Conservation (phyloP, 1,140 invertebrate genomes). For the Cephus cinctus region DNA sequence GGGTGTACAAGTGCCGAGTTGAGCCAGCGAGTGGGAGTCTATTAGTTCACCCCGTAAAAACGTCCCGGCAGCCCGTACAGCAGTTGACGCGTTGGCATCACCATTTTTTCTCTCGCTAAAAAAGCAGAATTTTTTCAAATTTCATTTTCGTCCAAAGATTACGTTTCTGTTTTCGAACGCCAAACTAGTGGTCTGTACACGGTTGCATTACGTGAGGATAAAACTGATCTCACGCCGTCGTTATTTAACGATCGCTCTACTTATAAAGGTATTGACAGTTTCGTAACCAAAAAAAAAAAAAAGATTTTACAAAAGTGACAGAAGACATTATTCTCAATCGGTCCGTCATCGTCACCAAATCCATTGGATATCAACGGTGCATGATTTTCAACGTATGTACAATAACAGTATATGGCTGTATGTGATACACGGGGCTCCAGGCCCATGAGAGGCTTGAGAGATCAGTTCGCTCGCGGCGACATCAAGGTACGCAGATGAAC, state of each 20-base stretch:
- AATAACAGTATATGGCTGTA: background rate
- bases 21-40: slow-evolving; percentile 40
- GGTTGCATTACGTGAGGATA: background rate
- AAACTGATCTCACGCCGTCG: no score
- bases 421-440: no score
- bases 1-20: slow-evolving; percentile 27
- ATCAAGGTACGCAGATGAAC: slow-evolving; percentile 27
- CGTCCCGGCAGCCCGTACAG: slow-evolving; percentile 32
- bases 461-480: slow-evolving; percentile 37
- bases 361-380: slow-evolving; percentile 31
- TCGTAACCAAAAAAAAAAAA: no score
- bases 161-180: background rate
- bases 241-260: no score
- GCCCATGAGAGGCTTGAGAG: slow-evolving; percentile 3
- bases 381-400: slow-evolving; percentile 15
- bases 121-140: no score
- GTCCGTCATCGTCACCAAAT: no score
- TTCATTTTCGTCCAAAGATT: no score
- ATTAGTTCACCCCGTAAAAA: slow-evolving; percentile 51
- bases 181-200: background rate
- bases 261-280: no score
- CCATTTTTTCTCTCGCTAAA: slow-evolving; percentile 41
- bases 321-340: no score
- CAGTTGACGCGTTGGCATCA: slow-evolving; percentile 38
- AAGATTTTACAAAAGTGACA: no score